Conservation (phyloP, 2,113 vertebrate genomes). For the Eonycteris spelaea region DNA sequence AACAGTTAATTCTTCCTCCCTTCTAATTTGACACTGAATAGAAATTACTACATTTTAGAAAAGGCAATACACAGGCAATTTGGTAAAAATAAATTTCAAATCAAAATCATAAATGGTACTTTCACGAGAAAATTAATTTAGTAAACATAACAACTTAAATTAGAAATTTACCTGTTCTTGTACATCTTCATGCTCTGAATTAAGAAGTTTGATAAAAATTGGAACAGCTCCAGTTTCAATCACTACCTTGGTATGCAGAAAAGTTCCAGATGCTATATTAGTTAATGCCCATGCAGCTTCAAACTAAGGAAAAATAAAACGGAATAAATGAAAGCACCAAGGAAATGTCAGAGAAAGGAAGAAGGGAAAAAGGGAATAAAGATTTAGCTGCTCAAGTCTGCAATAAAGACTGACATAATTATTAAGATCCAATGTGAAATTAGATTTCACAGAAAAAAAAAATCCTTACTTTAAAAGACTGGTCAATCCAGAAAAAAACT, state of each 20-base stretch:
- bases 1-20: not conserved
- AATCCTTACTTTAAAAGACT: not conserved
- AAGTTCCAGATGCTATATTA: conserved; percentile 95
- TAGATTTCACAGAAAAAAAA: conserved; percentile 23
- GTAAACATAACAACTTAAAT: not conserved
- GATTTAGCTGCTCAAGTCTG: not conserved
- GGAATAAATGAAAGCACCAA: conserved; percentile 44
- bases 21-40: not conserved
- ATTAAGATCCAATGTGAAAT: conserved; percentile 16
- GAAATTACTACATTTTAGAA: not conserved
- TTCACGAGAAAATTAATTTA: conserved; percentile 18
- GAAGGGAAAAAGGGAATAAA: not conserved
- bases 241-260: conserved; percentile 94
- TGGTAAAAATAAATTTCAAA: not conserved
- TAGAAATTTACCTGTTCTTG: conserved; percentile 90
- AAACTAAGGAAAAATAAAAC: conserved; percentile 44
- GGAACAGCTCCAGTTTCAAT: conserved; percentile 95
- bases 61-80: not conserved
- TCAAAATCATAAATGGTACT: conserved; percentile 12
- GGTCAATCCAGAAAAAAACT: not conserved
- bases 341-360: not conserved
- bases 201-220: conserved; percentile 93
- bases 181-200: conserved; percentile 94
- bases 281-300: conserved; percentile 95
- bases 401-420: not conserved